A percentile compares a stretch with the other conserved stretches of the same genome.
Conservation (phyloP, 2,113 vertebrate genomes). For the Bolborhynchus lineola region DNA sequence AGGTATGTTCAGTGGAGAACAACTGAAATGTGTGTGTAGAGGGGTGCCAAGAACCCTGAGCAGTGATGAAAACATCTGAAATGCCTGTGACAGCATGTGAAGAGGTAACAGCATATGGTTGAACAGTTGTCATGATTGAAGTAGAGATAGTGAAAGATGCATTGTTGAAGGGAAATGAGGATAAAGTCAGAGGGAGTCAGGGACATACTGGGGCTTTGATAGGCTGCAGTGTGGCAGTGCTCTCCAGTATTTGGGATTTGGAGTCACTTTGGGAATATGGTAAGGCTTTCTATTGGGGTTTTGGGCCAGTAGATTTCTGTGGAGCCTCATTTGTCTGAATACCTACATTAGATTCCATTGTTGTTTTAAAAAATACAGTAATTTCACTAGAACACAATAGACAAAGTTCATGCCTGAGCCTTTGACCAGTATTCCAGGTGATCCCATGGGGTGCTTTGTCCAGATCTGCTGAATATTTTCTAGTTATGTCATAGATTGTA, state of each 20-base stretch:
- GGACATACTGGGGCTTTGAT: not conserved
- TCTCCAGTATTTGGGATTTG: not conserved
- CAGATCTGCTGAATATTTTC: not conserved
- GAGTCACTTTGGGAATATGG: not conserved
- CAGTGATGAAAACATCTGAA: slow-evolving; percentile 17
- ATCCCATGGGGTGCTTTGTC: not conserved
- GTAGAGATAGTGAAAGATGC: not conserved
- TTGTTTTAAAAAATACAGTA: not conserved
- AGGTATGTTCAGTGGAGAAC: not conserved
- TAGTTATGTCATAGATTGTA: not conserved
- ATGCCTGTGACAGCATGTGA: not conserved
- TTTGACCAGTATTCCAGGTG: not conserved
- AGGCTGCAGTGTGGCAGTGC: not conserved
- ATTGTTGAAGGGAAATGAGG: slow-evolving; percentile 6
- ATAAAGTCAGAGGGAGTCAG: not conserved
- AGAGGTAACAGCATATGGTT: slow-evolving; percentile 8
- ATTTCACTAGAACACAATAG: not conserved
- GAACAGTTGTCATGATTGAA: not conserved
- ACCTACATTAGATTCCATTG: not conserved
- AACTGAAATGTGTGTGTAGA: not conserved
- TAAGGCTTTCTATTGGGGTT: not conserved
- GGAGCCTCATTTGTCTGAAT: not conserved
- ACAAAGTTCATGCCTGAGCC: not conserved
- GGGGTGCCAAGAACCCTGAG: not conserved
- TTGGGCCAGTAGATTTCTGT: not conserved